Percentiles rank a stretch among this genome's conserved stretches.
Conservation (phyloP, 2,797 vertebrate genomes). For the Masticophis lateralis region DNA sequence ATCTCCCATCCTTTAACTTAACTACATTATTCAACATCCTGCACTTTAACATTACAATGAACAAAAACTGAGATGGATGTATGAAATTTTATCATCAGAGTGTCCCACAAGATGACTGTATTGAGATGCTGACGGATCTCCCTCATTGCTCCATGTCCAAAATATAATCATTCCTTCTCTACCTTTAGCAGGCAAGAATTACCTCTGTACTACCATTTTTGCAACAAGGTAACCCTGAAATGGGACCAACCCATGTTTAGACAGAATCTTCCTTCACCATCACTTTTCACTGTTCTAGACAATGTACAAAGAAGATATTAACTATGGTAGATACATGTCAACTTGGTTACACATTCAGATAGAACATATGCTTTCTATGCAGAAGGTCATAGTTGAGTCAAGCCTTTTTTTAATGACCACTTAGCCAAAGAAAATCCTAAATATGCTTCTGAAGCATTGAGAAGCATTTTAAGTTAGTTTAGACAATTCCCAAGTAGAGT, state of each 20-base stretch:
- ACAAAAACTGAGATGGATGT: neutral
- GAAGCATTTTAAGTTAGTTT: neutral
- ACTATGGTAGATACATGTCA: neutral
- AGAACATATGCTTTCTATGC: neutral
- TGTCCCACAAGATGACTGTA: neutral
- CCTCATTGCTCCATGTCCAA: neutral
- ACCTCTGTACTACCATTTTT: neutral
- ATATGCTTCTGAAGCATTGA: neutral
- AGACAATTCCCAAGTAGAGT: neutral
- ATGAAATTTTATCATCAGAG: neutral
- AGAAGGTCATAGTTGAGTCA: neutral
- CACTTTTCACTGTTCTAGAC: neutral
- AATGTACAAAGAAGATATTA: neutral
- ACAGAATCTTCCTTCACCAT: neutral
- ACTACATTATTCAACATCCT: neutral
- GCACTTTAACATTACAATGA: neutral
- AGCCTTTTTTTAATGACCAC: too few relatives aligned
- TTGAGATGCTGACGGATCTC: neutral
- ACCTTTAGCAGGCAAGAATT: neutral
- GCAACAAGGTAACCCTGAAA: neutral
- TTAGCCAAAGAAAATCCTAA: neutral
- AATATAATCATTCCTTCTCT: neutral
- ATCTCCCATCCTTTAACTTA: neutral
- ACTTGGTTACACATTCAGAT: neutral
- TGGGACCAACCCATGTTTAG: neutral